These are phyloP conservation scores for Serilophus lunatus DNA, from an alignment of 2,113 vertebrate species.

Conservation along the genomic window DNA sequence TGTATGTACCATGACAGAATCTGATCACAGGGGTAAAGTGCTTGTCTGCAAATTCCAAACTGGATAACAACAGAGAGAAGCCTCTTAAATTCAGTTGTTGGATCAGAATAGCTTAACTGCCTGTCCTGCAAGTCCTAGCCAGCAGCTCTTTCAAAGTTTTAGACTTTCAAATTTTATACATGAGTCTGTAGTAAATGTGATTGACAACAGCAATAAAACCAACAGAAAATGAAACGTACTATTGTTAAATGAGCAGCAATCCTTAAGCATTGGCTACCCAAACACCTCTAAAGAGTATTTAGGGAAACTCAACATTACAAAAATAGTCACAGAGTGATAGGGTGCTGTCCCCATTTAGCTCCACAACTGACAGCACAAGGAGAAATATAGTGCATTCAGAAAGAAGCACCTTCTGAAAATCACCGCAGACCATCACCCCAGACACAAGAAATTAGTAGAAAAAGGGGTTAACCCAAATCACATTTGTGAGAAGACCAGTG, in stretches of 20 bases:
- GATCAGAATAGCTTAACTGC: background rate
- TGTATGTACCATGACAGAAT: too few species aligned
- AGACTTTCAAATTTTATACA: background rate
- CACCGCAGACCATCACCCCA: background rate
- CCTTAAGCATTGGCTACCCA: background rate
- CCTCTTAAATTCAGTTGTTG: background rate
- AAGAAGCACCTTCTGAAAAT: background rate
- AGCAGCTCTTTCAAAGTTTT: background rate
- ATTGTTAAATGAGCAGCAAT: background rate
- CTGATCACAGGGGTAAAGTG: background rate
- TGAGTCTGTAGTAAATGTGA: background rate
- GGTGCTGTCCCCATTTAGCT: background rate
- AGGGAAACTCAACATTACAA: background rate
- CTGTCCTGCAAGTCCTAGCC: background rate
- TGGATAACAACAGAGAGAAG: accelerated
- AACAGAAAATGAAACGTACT: background rate
- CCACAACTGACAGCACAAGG: background rate
- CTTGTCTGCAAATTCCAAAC: background rate
- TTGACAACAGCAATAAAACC: background rate
- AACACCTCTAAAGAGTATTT: background rate
- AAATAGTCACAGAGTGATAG: background rate
- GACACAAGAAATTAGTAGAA: background rate
- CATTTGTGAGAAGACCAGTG: background rate
- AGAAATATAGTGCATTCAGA: background rate
- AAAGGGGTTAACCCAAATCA: background rate